Base-by-base conservation (phyloP, 2,888 invertebrate species). In the Biston betularia region DNA sequence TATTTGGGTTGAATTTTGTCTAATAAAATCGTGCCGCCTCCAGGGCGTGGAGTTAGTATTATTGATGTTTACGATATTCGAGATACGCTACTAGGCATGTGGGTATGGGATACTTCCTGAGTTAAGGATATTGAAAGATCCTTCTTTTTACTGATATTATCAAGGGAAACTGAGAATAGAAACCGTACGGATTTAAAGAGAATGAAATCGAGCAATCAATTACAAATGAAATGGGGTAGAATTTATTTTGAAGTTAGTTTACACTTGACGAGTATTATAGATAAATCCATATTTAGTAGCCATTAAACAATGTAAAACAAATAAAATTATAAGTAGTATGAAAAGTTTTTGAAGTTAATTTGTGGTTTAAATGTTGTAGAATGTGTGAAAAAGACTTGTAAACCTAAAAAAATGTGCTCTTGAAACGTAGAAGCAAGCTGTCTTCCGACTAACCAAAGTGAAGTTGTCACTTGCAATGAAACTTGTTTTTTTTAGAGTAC, bases 401-500 rank as follows among this genome's bases (percentile, higher is more conserved):
- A 24, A 48, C 24, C 48, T 15, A 48, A 48, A 64, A 42, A 52
- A 54, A n/a, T n/a, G 54, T 35, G 46, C 1, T 11, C 44, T n/a
- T 54, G n/a, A 46, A 65, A 60, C 61, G 68, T 68, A 73, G 64
- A 53, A 62, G 55, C 49, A 60, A 68, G 58, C 38, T n/a, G n/a
- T 66, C 65, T 70, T 69, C 68, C 45, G 65, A 71, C 69, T 68
- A 68, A 70, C 57, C 62, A 66, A 71, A 70, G 69, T 64, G 60
- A 65, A 68, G 75, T 70, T 73, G 66, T 60, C 72, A 70, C 68
- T 61, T 71, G 67, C 74, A 77, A 40, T 46, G 46, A 72, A 69
- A 76, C 73, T 75, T 67, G 71, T 77, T 75, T 76, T 78, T 77
- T 75, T 65, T 74, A 75, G 65, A 77, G 77, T 77, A 69, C 71